Percentiles rank a stretch among this genome's conserved stretches.
phyloP scores from a whole-genome alignment of 2,113 vertebrate species.

The Sceloporus tristichus region DNA sequence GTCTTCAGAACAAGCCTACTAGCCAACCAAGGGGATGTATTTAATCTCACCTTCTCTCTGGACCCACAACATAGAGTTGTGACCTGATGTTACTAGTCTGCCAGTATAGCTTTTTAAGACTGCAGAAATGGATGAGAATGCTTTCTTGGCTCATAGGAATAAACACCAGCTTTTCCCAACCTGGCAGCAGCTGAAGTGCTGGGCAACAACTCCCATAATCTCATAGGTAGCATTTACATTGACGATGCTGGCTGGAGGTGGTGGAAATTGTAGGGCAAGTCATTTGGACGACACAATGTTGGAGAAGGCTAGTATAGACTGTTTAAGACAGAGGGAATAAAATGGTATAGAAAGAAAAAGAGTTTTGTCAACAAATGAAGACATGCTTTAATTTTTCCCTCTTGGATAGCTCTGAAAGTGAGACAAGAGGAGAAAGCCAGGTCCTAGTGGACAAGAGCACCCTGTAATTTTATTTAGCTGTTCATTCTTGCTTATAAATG shows the following conservation, averaged over 20 bases:
- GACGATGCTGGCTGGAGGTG: background rate
- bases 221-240: no score
- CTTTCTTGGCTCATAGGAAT: no score
- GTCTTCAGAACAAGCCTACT: no score
- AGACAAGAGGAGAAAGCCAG: background rate
- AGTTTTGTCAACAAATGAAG: background rate
- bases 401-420: background rate
- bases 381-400: background rate
- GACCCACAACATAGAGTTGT: background rate
- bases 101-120: background rate
- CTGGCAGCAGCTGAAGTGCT: no score
- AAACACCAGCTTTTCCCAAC: no score
- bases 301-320: background rate
- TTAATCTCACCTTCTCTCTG: background rate
- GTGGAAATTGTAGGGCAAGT: background rate
- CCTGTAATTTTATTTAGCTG: background rate
- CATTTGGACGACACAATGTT: no score
- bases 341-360: background rate
- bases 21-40: no score
- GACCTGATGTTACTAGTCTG: background rate
- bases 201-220: no score
- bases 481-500: fast-evolving
- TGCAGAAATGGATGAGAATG: background rate
- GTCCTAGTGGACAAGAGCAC: background rate
- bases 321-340: background rate